These are phyloP conservation scores for Lissocephala sabroskyi DNA, from an alignment of 2,888 invertebrate species.

Conservation along the genomic window DNA sequence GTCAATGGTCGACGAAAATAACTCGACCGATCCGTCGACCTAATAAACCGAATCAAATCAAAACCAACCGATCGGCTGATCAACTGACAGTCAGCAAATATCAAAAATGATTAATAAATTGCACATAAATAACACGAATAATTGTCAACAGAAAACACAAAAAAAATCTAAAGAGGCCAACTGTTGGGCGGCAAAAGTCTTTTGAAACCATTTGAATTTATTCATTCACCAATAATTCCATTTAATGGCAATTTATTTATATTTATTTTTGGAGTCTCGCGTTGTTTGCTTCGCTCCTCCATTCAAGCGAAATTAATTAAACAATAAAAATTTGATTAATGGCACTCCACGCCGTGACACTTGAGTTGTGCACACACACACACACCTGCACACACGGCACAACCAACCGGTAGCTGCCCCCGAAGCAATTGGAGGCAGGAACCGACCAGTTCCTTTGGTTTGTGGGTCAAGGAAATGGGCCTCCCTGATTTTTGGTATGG, in stretches of 20 bases:
- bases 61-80: not conserved
- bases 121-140: conserved; percentile 21
- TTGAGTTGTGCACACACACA: too few species aligned
- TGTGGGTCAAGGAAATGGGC: too few species aligned
- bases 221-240: conserved; percentile 32
- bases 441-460: too few species aligned
- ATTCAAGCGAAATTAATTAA: conserved; percentile 49
- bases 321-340: conserved; percentile 64
- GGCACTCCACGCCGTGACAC: too few species aligned
- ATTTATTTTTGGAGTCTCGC: conserved; percentile 4
- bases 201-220: conserved; percentile 41
- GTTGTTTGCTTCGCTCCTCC: not conserved
- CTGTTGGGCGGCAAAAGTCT: conserved; percentile 38
- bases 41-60: too few species aligned
- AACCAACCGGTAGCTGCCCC: too few species aligned
- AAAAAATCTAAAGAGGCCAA: conserved; percentile 4
- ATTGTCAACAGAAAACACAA: conserved; percentile 31
- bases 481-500: too few species aligned
- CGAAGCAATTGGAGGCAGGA: too few species aligned
- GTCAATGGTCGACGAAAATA: too few species aligned
- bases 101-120: conserved; percentile 13
- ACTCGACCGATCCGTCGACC: too few species aligned
- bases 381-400: too few species aligned
- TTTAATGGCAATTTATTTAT: conserved; percentile 42
- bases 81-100: not conserved